Evolutionary conservation across 2,797 vertebrate genomes (phyloP).

Genomic region (Pseudotriccus pelzelni): DNA sequence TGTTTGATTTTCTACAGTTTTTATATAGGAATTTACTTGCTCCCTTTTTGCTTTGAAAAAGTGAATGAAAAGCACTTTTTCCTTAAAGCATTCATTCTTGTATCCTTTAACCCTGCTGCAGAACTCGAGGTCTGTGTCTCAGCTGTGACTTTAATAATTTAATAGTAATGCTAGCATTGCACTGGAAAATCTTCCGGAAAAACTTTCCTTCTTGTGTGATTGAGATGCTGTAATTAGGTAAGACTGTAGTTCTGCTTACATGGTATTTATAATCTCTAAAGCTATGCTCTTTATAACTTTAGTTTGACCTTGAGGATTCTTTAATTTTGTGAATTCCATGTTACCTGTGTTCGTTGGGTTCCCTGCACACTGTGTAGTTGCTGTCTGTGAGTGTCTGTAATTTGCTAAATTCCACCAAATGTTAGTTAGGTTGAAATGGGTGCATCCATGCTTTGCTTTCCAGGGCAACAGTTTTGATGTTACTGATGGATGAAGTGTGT

Average conservation of each 20-base stretch:
- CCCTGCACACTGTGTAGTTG: fast-evolving
- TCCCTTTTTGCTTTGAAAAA: not conserved
- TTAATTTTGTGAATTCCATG: not conserved
- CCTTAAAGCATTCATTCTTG: not conserved
- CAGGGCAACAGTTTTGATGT: not conserved
- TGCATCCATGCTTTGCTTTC: not conserved
- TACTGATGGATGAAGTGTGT: not conserved
- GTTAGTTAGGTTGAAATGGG: not conserved
- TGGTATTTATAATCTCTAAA: not conserved
- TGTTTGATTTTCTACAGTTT: not conserved
- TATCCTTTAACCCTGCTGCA: not conserved
- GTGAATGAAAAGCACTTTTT: not conserved
- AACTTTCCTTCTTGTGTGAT: not conserved
- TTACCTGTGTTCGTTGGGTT: not conserved
- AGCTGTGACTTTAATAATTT: not conserved
- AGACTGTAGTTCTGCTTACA: not conserved
- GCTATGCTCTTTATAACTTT: not conserved
- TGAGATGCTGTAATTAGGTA: not conserved
- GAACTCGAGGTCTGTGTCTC: not conserved
- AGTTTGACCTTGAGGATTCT: not conserved
- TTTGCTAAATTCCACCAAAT: not conserved
- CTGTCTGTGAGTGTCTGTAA: not conserved
- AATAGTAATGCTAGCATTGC: not conserved
- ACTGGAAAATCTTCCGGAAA: not conserved
- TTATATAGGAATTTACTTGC: not conserved